Percentiles rank a stretch among this genome's conserved stretches.
Conservation (phyloP, 2,888 invertebrate genomes). For the Schizaphis graminum region DNA sequence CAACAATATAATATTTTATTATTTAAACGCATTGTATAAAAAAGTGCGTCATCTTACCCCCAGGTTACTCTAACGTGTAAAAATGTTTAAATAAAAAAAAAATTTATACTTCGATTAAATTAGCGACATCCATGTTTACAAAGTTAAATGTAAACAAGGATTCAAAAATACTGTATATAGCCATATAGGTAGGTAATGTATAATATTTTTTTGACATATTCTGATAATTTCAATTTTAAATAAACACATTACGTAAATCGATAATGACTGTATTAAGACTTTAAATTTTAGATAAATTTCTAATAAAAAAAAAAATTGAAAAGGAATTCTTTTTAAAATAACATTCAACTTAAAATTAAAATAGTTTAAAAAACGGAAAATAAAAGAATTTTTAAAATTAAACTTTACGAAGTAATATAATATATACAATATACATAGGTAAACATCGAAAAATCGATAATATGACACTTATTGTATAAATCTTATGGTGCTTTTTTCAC, state of each 20-base stretch:
- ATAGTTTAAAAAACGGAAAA: not conserved
- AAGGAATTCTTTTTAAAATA: not conserved
- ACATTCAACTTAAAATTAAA: no score
- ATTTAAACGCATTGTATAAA: no score
- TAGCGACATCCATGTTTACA: not conserved
- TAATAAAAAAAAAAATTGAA: not conserved
- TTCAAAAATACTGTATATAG: no score
- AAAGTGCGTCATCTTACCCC: no score
- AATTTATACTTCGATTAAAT: not conserved
- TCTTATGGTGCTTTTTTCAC: no score
- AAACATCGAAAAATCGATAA: not conserved
- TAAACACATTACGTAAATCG: not conserved
- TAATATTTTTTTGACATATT: no score
- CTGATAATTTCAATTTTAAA: not conserved
- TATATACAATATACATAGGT: no score
- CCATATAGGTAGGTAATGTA: no score
- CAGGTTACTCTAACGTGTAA: not conserved
- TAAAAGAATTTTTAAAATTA: not conserved
- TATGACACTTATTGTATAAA: not conserved
- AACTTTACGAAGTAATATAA: not conserved
- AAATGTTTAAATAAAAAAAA: not conserved
- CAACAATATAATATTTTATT: no score
- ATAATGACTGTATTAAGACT: not conserved
- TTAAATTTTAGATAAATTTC: not conserved
- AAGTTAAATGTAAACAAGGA: not conserved